A percentile compares a stretch with the other conserved stretches of the same genome.
phyloP scores from a whole-genome alignment of 2,797 vertebrate species.

The Spatula clypeata region DNA sequence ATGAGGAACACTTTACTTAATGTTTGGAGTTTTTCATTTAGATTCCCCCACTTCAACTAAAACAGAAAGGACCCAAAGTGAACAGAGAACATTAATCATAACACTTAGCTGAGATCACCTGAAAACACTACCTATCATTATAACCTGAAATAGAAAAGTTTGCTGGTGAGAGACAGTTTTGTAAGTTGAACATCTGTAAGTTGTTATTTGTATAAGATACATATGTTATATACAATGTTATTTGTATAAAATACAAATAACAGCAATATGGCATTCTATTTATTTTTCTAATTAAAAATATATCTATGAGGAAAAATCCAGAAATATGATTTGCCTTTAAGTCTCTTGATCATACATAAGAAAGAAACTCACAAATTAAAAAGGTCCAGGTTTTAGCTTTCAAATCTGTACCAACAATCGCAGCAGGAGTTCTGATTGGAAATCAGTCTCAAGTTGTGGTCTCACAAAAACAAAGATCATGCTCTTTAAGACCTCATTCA shows the following conservation, averaged over 20 bases:
- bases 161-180: neutral
- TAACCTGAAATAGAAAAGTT: neutral
- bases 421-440: neutral
- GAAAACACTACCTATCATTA: neutral
- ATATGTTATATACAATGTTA: neutral
- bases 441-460: neutral
- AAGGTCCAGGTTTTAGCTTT: neutral
- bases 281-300: neutral
- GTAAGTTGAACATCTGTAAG: too few species aligned
- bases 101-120: neutral
- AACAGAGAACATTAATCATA: neutral
- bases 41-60: neutral
- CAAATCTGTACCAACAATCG: neutral
- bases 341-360: neutral
- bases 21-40: neutral
- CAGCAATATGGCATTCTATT: fast-evolving
- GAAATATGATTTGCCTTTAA: neutral
- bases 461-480: neutral
- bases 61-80: neutral
- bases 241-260: neutral
- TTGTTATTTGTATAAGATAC: too few species aligned
- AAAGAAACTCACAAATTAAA: neutral
- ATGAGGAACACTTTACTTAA: neutral
- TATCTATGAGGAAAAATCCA: neutral
- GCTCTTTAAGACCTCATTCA: neutral